Base-by-base conservation (phyloP, 2,888 invertebrate genomes). In the Noctua janthe region DNA sequence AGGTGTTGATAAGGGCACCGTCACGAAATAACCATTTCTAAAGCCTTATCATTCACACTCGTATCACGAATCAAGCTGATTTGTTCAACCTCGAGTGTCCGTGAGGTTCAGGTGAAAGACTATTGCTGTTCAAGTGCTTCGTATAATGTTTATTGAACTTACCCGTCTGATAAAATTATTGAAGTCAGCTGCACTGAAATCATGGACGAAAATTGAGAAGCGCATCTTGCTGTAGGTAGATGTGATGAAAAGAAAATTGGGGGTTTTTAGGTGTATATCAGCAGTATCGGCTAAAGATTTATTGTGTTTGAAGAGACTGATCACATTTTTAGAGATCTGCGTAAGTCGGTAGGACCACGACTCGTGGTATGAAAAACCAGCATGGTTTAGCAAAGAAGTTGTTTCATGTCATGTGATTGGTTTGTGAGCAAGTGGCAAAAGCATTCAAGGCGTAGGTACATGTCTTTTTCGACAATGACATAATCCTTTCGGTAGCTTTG, bases 21-120 rank as follows among this genome's bases (percentile, higher is more conserved):
- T 90, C 90, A 91, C 91, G 88, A 85, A 88, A 80, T 84, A 70
- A 81, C 81, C 83, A 89, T 90, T 88, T 90, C 62, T 76, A 15
- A 1, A 72, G 17, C 59, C 77, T 87, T 90, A 91, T 89, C 90
- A 56, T 67, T 76, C 43, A 69, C 70, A 71, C 73, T 77, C 76
- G 51, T 89, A 90, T 86, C 79, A 73, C 81, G 84, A 87, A 86
- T 76, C 69, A 83, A 86, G 83, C 81, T 83, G 84, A 86, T 90
- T 90, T 88, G 71, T 87, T 87, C 80, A 72, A 72, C 81, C 70
- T 83, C 75, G 85, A 82, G 75, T 79, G 72, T 64, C 39, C 20
- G 62, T 43, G 69, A 80, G 59, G 77, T 81, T 70, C 43, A 71
- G 29, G 59, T 67, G 39, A 69, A 72, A 85, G 72, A 85, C 49